Base-by-base conservation (phyloP, 2,888 invertebrate genomes). In the Limnephilus lunatus region DNA sequence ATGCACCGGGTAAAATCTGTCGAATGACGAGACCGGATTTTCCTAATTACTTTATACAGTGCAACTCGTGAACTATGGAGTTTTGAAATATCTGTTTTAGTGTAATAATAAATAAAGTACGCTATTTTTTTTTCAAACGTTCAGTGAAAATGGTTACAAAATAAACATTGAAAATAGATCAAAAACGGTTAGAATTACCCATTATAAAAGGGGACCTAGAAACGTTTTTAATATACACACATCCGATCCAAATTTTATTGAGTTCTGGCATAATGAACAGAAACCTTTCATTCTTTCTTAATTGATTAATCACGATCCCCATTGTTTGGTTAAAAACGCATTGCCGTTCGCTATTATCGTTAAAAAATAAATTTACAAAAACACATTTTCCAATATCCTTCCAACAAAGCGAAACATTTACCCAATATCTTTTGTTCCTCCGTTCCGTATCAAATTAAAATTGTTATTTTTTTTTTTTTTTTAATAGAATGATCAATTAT, bases 401-500 rank as follows among this genome's bases (percentile, higher is more conserved):
- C 87, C 53, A 68, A 68, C 87, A 53, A 86, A 87, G 87, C 87
- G 53, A 53, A 53, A 30, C 68, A 32, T 87, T 53, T n/a, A 1
- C 30, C 19, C 53, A 35, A 32, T 68, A 12, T 86, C 68, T 68
- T 53, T 87, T 87, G 53, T 87, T 87, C 87, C 31, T 32, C 30
- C 19, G 68, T 87, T 87, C 53, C 32, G 87, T 7, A 87, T 32
- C 53, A 68, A 68, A 68, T 87, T 87, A 53, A 68, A 32, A 68
- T 68, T 25, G 68, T 68, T 68, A 68, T 68, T 68, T 68, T 68
- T 9, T 4, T 19, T 5, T 39, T 87, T 32, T 25, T 68, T 5
- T 14, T 32, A 87, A 87, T 87, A 19, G 53, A 32, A 31, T 12
- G 68, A 87, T 87, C 87, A 87, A 87, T 87, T 85, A 86, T 86